Evolutionary conservation across 2,888 invertebrate genomes (phyloP), one percentile per base, ranked within the genome.

Genomic region (Incurvaria masculella): DNA sequence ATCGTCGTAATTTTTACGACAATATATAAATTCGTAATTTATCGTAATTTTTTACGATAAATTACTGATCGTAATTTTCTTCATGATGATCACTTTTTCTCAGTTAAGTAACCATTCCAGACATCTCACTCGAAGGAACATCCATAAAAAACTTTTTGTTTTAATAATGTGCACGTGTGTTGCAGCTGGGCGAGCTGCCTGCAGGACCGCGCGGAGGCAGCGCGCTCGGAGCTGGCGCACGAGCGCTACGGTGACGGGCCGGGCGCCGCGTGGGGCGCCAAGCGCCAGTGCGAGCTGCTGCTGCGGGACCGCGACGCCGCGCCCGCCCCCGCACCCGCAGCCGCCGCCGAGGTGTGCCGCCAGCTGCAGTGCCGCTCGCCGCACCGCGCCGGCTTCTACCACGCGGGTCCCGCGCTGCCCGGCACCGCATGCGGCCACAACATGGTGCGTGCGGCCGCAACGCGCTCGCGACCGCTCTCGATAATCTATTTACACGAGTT

Each of bases 361-460:
- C 86, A 85, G 64, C 71, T 90, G 44, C 82, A 85, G 54, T 91
- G 90, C 61, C 81, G 84, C 59, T 84, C 86, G 17, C 89, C 89
- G 26, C 85, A 87, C 60, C 80, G 87, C 45, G 82, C 83, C 50
- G 89, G 89, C 11, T 87, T 82, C 68, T 90, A 88, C 64, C 85
- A 84, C 62, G 86, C 90, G 1, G 91, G 91, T 1, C 91, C 91
- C 0, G 91, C 91, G n/a, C 68, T 92, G 23, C 89, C 91, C 52
- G 91, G 91, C 42, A 91, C 91, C 1, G 66, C 81, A 18, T 92
- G 91, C 61, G 89, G 87, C 10, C 63, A 65, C 0, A 72, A 73
- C 50, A 83, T 79, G 75, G 87, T 87, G 57, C 67, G 72, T 52
- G 57, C n/a, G n/a, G n/a, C n/a, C n/a, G n/a, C n/a, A n/a, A n/a